These are phyloP conservation scores for Agrypnia vestita DNA, from an alignment of 1,140 invertebrate species.

Conservation along the genomic window DNA sequence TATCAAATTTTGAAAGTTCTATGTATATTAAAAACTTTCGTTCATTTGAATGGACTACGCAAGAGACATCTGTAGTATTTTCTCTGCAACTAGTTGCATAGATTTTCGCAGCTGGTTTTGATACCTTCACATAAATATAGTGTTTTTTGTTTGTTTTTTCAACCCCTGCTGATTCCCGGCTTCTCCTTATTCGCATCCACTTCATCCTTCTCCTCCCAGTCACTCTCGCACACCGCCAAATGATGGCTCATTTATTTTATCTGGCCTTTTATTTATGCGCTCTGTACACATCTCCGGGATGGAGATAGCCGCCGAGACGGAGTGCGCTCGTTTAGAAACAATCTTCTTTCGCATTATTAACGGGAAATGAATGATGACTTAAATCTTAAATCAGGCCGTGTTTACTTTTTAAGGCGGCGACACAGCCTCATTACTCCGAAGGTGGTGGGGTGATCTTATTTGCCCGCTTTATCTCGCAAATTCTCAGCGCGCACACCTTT, in stretches of 20 bases:
- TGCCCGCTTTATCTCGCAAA: too few relatives aligned
- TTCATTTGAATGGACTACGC: too few relatives aligned
- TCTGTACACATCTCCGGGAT: conserved; percentile 7
- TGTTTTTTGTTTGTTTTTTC: not conserved
- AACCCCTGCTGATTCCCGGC: conserved; percentile 22
- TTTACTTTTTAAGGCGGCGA: not conserved
- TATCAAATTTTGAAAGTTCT: too few relatives aligned
- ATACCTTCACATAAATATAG: too few relatives aligned
- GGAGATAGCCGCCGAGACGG: conserved; percentile 29
- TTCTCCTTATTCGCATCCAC: not conserved
- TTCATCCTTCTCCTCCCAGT: not conserved
- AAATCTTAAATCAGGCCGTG: conserved; percentile 25
- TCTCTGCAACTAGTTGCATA: too few relatives aligned
- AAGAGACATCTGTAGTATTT: too few relatives aligned
- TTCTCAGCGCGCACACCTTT: too few relatives aligned
- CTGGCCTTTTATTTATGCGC: conserved; percentile 50
- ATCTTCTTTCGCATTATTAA: conserved; percentile 44
- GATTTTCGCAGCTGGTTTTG: too few relatives aligned
- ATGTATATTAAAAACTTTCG: too few relatives aligned
- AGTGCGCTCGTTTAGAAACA: conserved; percentile 40
- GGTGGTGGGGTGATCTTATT: too few relatives aligned
- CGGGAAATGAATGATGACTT: conserved; percentile 19
- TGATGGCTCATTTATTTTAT: conserved; percentile 60
- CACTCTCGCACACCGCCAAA: conserved; percentile 31
- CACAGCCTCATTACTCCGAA: not conserved